Percentiles rank a stretch among this genome's conserved stretches.
phyloP scores from a whole-genome alignment of 2,797 vertebrate genomes.

The Ispidina lecontei region DNA sequence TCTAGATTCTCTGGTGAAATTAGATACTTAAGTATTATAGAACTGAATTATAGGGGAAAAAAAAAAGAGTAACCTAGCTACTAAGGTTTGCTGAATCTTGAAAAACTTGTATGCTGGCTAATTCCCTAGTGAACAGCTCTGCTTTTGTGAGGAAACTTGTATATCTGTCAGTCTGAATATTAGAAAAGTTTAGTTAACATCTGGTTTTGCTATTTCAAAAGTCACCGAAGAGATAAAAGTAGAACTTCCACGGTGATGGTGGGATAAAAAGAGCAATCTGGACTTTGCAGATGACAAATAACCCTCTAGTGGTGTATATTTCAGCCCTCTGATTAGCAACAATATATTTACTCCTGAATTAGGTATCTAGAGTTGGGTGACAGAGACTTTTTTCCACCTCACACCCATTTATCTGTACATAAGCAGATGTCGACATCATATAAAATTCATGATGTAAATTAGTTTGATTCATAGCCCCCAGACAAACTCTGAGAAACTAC shows the following conservation, averaged over 20 bases:
- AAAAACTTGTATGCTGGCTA: not conserved
- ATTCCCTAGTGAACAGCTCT: not conserved
- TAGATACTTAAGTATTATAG: not conserved
- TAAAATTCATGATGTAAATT: not conserved
- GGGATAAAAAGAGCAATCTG: not conserved
- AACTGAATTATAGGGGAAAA: not conserved
- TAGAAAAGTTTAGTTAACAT: constrained; percentile 3
- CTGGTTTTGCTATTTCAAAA: constrained; percentile 8
- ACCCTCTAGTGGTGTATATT: not conserved
- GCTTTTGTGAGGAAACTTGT: not conserved
- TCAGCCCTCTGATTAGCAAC: not conserved
- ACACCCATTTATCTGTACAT: not conserved
- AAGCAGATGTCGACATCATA: not conserved
- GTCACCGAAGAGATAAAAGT: not conserved
- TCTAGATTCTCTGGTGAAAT: not conserved
- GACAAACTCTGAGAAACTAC: not conserved
- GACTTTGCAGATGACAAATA: not conserved
- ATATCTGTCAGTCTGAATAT: not conserved
- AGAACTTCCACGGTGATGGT: not conserved
- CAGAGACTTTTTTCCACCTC: not conserved
- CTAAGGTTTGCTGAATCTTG: not conserved
- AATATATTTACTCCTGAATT: not conserved
- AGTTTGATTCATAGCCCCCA: not conserved
- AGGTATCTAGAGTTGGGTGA: not conserved
- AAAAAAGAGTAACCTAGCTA: not conserved